A percentile compares a stretch with the other conserved stretches of the same genome.
phyloP scores from a whole-genome alignment of 1,140 invertebrate species.

The Cyrtorhinus lividipennis region DNA sequence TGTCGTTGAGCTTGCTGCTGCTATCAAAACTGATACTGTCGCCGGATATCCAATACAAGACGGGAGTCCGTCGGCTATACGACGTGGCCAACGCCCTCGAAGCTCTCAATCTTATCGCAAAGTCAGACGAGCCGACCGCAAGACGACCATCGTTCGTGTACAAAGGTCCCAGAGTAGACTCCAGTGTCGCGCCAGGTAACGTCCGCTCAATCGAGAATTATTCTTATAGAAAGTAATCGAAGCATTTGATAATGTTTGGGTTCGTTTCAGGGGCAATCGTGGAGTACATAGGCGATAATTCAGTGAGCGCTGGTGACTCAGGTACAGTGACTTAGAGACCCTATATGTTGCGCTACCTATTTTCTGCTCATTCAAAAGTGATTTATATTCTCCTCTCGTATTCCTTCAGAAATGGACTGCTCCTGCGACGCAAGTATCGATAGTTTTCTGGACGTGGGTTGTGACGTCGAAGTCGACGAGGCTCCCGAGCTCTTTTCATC shows the following conservation, averaged over 20 bases:
- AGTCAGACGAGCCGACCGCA: constrained; percentile 38
- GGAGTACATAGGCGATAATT: too few relatives aligned
- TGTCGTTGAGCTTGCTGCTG: constrained; percentile 27
- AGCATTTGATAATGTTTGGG: too few relatives aligned
- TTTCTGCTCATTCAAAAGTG: neutral
- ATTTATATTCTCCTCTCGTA: neutral
- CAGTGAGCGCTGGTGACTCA: too few relatives aligned
- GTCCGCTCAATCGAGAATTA: too few relatives aligned
- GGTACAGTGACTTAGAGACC: too few relatives aligned
- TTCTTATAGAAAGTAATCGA: too few relatives aligned
- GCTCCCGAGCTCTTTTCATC: neutral
- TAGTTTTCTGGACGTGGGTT: neutral
- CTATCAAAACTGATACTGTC: constrained; percentile 16
- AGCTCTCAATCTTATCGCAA: constrained; percentile 49
- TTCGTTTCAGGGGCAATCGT: too few relatives aligned
- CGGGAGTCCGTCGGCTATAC: constrained; percentile 54
- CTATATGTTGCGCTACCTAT: too few relatives aligned
- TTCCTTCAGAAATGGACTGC: neutral
- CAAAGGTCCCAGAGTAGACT: constrained; percentile 37
- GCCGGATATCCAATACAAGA: constrained; percentile 29
- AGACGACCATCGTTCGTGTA: constrained; percentile 54
- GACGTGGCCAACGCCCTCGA: constrained; percentile 60
- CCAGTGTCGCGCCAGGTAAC: neutral
- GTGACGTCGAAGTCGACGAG: neutral
- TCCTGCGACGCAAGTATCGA: neutral